Base-by-base conservation (phyloP, 1,140 invertebrate genomes). In the Himalopsyche phryganea region DNA sequence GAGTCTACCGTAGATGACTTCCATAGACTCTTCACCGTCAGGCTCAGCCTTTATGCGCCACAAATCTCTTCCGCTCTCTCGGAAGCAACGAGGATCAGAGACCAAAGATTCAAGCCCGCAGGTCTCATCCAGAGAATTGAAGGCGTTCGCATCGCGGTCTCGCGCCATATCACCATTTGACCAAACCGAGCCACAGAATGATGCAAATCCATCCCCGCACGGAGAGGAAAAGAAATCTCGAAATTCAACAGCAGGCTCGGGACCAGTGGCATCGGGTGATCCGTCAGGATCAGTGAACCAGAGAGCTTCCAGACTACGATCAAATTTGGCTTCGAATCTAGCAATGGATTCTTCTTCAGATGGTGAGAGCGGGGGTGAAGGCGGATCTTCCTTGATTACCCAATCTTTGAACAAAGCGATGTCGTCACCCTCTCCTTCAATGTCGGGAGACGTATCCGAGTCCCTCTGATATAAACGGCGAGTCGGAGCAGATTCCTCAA, bases 291-390 rank as follows among this genome's bases (percentile, higher is more conserved):
- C 71, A 23, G 71, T 75, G 7, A 71, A 68, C 84, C 84, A 86
- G 33, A 86, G 68, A 19, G 83, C 81, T 66, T 85, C 82, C n/a
- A 85, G 74, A 66, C 79, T 83, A 38, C 80, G 74, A 68, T 85
- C 80, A 68, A 85, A 85, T 66, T 85, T 86, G 6, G 84, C 84
- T 65, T 85, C 78, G 53, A 85, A 79, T 62, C 83, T 80, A 5
- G 82, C 83, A 60, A 85, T 80, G 51, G 80, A 71, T 52, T 81
- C 73, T 55, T 79, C 76, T 66, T 84, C 81, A 53, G 68, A 67
- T 10, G 73, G 73, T 46, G 70, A 69, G 19, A 66, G 66, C 5
- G 66, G 68, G 28, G 67, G 61, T 19, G 69, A 66, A 13, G 68
- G 68, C 5, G 70, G 57, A 57, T 72, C 69, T 32, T 76, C 74